Conservation (phyloP, 2,888 invertebrate genomes). For the Lypha dubia region DNA sequence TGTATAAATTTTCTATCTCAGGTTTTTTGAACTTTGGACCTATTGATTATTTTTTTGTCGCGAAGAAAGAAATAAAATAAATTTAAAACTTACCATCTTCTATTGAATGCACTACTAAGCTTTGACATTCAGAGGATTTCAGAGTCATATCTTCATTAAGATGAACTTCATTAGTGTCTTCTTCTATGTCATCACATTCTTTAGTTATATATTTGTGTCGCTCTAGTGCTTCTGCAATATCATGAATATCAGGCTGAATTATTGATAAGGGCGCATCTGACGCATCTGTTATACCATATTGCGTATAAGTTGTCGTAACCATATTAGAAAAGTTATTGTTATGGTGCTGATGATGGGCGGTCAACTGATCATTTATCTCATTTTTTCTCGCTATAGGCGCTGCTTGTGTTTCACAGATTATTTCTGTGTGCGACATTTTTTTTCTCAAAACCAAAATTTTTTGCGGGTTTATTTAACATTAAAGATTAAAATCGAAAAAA, state of each 20-base stretch:
- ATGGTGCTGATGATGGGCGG: slow-evolving; percentile 55
- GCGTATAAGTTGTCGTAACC: slow-evolving; percentile 76
- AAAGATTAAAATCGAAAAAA: slow-evolving; percentile 23
- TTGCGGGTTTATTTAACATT: slow-evolving; percentile 39
- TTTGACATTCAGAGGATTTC: slow-evolving; percentile 75
- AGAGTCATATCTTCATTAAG: slow-evolving; percentile 30
- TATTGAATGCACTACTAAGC: slow-evolving; percentile 78
- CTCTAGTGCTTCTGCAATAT: slow-evolving; percentile 44
- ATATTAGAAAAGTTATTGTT: slow-evolving; percentile 62
- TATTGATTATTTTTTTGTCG: no score
- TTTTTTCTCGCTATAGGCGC: slow-evolving; percentile 64
- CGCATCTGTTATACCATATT: slow-evolving; percentile 78
- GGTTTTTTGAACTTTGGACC: no score
- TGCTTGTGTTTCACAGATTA: slow-evolving; percentile 69
- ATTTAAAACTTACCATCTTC: slow-evolving; percentile 77
- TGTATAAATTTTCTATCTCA: no score
- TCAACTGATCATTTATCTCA: slow-evolving; percentile 64
- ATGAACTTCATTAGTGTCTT: slow-evolving; percentile 27
- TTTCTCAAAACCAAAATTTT: slow-evolving; percentile 39
- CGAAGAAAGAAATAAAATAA: no score
- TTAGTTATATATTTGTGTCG: slow-evolving; percentile 47
- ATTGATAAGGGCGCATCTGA: slow-evolving; percentile 51
- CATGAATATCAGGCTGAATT: slow-evolving; percentile 55
- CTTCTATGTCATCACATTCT: slow-evolving; percentile 46
- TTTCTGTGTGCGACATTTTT: slow-evolving; percentile 72